Conservation (phyloP, 2,888 invertebrate genomes). For the Neoitamus cyanurus region DNA sequence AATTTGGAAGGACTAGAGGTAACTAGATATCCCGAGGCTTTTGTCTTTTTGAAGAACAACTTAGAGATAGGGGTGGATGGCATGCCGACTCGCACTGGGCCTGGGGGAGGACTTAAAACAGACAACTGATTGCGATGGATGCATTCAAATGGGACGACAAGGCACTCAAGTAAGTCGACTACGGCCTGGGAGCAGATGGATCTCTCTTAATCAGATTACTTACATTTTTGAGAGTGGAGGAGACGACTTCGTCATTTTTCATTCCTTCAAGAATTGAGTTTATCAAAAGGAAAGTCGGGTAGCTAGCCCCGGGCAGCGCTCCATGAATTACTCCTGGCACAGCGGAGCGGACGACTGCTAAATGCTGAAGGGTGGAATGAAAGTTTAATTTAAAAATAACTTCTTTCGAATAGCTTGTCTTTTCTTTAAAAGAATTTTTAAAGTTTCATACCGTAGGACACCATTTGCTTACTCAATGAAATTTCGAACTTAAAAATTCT, state of each 20-base stretch:
- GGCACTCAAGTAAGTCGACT: background rate
- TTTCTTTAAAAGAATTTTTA: background rate
- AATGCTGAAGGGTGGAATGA: background rate
- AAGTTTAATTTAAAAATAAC: slow-evolving; percentile 1
- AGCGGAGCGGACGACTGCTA: background rate
- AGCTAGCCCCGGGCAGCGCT: background rate
- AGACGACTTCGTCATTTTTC: background rate
- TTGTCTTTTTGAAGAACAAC: slow-evolving; percentile 1
- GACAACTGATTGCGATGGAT: background rate
- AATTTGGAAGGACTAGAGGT: slow-evolving; percentile 21
- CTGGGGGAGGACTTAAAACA: background rate
- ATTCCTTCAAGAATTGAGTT: background rate
- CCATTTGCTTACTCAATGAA: background rate
- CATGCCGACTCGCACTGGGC: background rate
- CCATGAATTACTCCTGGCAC: background rate
- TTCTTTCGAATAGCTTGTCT: background rate
- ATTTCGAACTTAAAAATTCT: background rate
- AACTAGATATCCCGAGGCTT: slow-evolving; percentile 18
- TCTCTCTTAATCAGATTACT: slow-evolving; percentile 1
- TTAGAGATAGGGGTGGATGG: background rate
- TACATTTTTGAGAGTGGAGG: background rate
- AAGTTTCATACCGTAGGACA: background rate
- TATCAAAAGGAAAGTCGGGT: background rate
- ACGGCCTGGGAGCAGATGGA: background rate
- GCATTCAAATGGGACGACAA: background rate